These are phyloP conservation scores for Mactra quadrangularis DNA, from an alignment of 1,140 invertebrate genomes.

Conservation along the genomic window DNA sequence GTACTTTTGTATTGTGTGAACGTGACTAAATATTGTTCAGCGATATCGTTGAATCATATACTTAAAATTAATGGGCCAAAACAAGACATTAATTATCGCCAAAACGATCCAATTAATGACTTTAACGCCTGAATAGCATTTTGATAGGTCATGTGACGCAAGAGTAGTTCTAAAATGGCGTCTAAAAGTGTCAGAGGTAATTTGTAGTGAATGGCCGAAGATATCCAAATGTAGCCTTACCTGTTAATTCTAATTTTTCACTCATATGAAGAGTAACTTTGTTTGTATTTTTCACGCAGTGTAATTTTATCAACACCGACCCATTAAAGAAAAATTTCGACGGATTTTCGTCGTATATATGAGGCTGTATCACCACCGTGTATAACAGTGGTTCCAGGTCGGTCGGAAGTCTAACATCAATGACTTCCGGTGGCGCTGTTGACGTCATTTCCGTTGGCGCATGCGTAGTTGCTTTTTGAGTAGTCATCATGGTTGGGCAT, in stretches of 20 bases:
- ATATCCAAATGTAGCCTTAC: neutral
- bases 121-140: neutral
- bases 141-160: neutral
- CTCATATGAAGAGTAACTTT: slow-evolving; percentile 89
- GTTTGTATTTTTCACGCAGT: slow-evolving; percentile 85
- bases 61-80: neutral
- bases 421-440: slow-evolving; percentile 2
- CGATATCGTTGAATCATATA: too few relatives aligned
- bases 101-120: neutral
- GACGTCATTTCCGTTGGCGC: slow-evolving; percentile 10
- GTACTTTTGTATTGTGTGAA: too few relatives aligned
- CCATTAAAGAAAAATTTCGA: slow-evolving; percentile 87
- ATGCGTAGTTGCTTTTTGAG: neutral
- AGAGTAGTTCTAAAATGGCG: too few relatives aligned
- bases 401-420: slow-evolving; percentile 78
- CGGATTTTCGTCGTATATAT: slow-evolving; percentile 77
- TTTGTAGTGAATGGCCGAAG: neutral
- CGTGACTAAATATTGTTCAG: neutral
- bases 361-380: slow-evolving; percentile 80
- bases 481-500: slow-evolving; percentile 1
- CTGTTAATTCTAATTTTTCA: slow-evolving; percentile 72
- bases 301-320: slow-evolving; percentile 88
- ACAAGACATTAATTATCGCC: too few relatives aligned
- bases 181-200: neutral
- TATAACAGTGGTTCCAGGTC: slow-evolving; percentile 79